These are phyloP conservation scores for Nebria salina DNA, from an alignment of 2,888 invertebrate species.

Conservation along the genomic window DNA sequence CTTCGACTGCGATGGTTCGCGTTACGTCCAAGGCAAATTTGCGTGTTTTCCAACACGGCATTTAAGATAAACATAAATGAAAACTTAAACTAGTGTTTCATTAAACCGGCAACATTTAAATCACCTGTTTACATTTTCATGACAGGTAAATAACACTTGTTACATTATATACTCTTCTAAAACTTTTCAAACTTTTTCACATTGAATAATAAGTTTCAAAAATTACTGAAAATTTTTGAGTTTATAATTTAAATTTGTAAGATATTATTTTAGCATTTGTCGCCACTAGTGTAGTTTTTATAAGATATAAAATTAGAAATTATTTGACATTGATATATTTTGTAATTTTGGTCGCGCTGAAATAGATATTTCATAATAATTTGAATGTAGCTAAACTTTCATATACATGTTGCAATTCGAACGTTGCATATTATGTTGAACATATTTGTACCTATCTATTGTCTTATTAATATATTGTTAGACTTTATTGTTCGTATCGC, in stretches of 20 bases:
- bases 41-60: neutral
- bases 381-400: too few species aligned
- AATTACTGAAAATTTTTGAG: neutral
- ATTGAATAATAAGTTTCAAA: neutral
- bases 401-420: too few species aligned
- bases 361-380: too few species aligned
- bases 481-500: neutral
- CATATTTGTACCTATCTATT: neutral
- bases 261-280: too few species aligned
- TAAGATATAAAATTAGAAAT: too few species aligned
- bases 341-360: too few species aligned
- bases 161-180: neutral
- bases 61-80: neutral
- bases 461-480: neutral
- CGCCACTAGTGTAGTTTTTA: too few species aligned
- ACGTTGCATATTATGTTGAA: too few species aligned
- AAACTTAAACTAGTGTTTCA: neutral
- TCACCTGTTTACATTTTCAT: neutral
- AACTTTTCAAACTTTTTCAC: neutral
- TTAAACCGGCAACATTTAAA: neutral
- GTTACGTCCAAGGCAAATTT: neutral
- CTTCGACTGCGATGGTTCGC: constrained; percentile 10
- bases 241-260: too few species aligned
- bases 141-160: constrained; percentile 1
- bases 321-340: too few species aligned